Evolutionary conservation across 1,140 invertebrate genomes (phyloP).

Genomic region (Tetragnatha versicolor): DNA sequence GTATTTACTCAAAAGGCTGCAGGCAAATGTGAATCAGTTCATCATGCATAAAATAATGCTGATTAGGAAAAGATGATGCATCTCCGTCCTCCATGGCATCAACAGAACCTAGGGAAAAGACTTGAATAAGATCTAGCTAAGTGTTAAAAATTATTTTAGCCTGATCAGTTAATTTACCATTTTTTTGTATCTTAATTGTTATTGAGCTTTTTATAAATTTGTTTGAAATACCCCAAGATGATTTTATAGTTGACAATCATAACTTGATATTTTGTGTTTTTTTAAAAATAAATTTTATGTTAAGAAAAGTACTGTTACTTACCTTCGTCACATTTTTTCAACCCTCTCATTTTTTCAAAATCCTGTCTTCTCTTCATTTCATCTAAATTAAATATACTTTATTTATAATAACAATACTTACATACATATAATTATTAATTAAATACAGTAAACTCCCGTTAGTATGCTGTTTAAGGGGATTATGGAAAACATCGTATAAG

Average conservation of each 20-base stretch:
- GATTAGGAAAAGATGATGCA: conserved; percentile 26
- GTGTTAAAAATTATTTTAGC: no score
- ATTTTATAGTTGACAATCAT: no score
- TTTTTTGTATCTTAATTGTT: no score
- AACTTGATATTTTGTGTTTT: no score
- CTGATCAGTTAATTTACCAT: no score
- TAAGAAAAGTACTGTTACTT: not conserved
- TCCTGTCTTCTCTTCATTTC: conserved; percentile 56
- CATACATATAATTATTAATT: no score
- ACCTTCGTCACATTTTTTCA: conserved; percentile 43
- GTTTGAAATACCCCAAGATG: no score
- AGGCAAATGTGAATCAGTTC: conserved; percentile 54
- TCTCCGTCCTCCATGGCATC: conserved; percentile 30
- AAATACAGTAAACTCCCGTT: no score
- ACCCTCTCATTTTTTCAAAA: conserved; percentile 56
- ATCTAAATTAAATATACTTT: conserved; percentile 37
- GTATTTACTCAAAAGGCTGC: conserved; percentile 46
- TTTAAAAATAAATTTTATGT: not conserved
- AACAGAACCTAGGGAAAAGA: conserved; percentile 16
- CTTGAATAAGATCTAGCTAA: no score
- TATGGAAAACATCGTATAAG: not conserved
- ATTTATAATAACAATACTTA: not conserved
- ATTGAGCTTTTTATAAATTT: no score
- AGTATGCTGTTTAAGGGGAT: not conserved
- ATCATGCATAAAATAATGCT: conserved; percentile 56